Conservation (phyloP, 1,140 invertebrate genomes). For the Drosophila elegans region DNA sequence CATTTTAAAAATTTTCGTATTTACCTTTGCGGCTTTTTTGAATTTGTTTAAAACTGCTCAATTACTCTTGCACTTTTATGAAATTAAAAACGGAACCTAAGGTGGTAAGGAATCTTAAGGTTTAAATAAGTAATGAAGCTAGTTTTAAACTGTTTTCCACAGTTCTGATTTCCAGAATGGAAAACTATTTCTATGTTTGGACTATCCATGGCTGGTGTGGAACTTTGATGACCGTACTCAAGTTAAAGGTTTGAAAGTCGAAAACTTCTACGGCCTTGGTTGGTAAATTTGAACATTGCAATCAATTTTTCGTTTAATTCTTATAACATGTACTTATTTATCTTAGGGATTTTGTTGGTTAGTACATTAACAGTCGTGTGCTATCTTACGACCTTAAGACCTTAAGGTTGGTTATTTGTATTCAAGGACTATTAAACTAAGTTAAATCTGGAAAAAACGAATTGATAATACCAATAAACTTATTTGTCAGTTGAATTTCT, state of each 20-base stretch:
- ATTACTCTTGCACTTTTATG: background rate
- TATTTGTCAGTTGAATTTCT: too few relatives aligned
- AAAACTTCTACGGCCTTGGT: slow-evolving; percentile 19
- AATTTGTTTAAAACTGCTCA: background rate
- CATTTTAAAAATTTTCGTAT: background rate
- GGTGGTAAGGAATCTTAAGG: background rate
- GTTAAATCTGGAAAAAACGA: too few relatives aligned
- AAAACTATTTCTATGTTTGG: background rate
- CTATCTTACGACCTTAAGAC: too few relatives aligned
- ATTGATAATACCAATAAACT: too few relatives aligned
- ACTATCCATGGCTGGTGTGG: background rate
- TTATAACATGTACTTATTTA: background rate
- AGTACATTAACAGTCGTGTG: too few relatives aligned
- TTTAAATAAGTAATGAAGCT: background rate
- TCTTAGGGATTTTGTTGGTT: too few relatives aligned
- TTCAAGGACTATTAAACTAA: background rate
- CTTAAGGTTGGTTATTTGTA: too few relatives aligned
- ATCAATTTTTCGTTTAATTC: background rate
- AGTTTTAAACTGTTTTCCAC: background rate
- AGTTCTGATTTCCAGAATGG: background rate
- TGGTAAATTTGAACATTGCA: background rate
- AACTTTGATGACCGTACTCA: background rate
- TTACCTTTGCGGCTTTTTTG: too few relatives aligned
- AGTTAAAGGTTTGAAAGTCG: background rate
- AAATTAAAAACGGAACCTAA: too few relatives aligned